These are phyloP conservation scores for Carettochelys insculpta DNA, from an alignment of 2,113 vertebrate genomes.

Conservation along the genomic window DNA sequence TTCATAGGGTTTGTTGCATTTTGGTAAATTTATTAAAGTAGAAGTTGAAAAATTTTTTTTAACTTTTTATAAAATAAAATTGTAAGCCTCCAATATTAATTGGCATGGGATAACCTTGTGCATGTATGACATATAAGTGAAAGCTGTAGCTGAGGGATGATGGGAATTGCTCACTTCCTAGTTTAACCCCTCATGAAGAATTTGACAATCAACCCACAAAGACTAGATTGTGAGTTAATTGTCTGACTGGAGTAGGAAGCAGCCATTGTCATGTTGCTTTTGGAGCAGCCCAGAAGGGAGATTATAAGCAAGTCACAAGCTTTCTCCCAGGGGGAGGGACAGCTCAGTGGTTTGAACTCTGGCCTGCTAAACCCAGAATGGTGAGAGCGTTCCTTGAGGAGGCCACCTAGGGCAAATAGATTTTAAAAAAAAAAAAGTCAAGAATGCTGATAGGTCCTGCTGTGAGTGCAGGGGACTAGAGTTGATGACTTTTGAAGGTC, in stretches of 20 bases:
- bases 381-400: too few species aligned
- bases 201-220: neutral
- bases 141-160: neutral
- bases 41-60: neutral
- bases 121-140: neutral
- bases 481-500: too few species aligned
- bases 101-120: neutral
- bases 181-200: constrained; percentile 12
- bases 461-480: too few species aligned
- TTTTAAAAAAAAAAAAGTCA: too few species aligned
- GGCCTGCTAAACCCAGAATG: too few species aligned
- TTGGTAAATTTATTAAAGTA: neutral
- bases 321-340: too few species aligned
- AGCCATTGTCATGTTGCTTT: neutral
- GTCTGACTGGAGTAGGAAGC: constrained; percentile 3
- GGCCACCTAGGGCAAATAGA: too few species aligned
- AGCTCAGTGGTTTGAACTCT: too few species aligned
- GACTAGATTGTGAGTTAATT: neutral
- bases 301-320: neutral
- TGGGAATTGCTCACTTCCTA: neutral
- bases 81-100: constrained; percentile 6
- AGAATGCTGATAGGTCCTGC: too few species aligned
- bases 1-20: neutral
- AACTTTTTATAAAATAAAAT: neutral
- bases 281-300: neutral